Evolutionary conservation across 2,888 invertebrate species (phyloP), one percentile per base, ranked within the genome.

Genomic region (Caenorhabditis panamensis): DNA sequence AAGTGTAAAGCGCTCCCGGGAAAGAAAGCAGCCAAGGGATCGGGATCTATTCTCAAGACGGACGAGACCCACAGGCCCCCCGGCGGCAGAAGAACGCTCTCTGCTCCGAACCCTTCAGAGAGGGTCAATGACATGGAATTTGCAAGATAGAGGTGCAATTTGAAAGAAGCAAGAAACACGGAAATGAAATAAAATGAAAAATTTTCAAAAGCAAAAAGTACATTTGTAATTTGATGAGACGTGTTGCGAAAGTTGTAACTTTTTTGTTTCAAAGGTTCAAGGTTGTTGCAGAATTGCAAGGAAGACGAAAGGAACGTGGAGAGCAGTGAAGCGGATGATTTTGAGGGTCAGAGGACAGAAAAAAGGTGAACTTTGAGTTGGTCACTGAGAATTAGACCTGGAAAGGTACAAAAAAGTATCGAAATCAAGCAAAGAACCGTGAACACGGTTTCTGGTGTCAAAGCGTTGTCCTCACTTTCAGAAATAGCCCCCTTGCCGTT

Each of bases 1-100:
- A 67, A 75, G 75, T 75, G 75, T 75, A 75, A 75, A 75, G 75
- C 67, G 58, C 54, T 66, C 66, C 75, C 47, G 47, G 47, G 47
- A 47, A n/a, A n/a, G 16, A 16, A 9, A 41, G 41, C 41, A 66
- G 64, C 64, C 63, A 64, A 5, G 59, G 20, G 18, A 16, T 5
- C 22, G n/a, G 20, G 49, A 58, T 49, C 59, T 51, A 67, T 58
- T 68, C 68, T 68, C 63, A 63, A 72, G 62, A 26, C 54, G 41
- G 13, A 11, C 16, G 53, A 51, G 44, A 54, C 31, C 59, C 58
- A 61, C 59, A 6, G 61, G 41, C 13, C 24, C 16, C 71, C 64
- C 36, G 28, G 24, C 47, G 63, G 28, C 37, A 31, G 36, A 36
- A 63, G 63, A 72, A 72, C 72, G 41, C 72, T 58, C 64, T 63